A percentile compares a stretch with the other conserved stretches of the same genome.
phyloP scores from a whole-genome alignment of 2,888 invertebrate genomes.

The Pristionchus maxplancki region DNA sequence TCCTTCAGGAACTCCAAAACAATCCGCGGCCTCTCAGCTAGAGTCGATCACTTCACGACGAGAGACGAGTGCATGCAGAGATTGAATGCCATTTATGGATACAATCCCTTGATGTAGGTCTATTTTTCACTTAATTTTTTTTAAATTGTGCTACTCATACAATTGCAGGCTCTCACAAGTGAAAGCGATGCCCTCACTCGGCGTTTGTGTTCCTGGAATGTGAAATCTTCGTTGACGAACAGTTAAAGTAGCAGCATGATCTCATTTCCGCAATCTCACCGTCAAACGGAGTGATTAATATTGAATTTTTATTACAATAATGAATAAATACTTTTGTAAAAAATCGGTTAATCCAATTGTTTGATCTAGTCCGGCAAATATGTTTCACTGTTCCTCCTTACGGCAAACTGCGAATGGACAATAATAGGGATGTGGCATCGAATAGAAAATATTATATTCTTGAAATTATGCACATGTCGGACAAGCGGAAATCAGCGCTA shows the following conservation, averaged over 20 bases:
- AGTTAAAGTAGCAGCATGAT: neutral
- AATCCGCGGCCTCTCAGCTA: neutral
- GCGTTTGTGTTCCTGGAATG: neutral
- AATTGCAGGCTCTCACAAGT: neutral
- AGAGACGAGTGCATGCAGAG: constrained; percentile 5
- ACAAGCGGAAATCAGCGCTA: too few relatives aligned
- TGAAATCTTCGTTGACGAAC: neutral
- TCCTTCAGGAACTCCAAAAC: neutral
- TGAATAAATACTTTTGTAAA: neutral
- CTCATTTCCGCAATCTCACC: neutral
- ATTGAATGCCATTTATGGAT: constrained; percentile 4
- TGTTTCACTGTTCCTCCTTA: too few relatives aligned
- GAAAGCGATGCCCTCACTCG: neutral
- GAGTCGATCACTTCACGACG: neutral
- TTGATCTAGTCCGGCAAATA: too few relatives aligned
- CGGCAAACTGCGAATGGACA: too few relatives aligned
- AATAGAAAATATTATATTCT: too few relatives aligned
- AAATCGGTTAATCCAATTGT: too few relatives aligned
- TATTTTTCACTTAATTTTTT: neutral
- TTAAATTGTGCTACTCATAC: neutral
- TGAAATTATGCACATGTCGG: too few relatives aligned
- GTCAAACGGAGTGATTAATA: neutral
- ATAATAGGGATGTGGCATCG: too few relatives aligned
- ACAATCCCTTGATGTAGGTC: constrained; percentile 81
- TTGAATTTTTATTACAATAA: neutral